Evolutionary conservation across 2,113 vertebrate genomes (phyloP).

Genomic region (Oxyruncus cristatus): DNA sequence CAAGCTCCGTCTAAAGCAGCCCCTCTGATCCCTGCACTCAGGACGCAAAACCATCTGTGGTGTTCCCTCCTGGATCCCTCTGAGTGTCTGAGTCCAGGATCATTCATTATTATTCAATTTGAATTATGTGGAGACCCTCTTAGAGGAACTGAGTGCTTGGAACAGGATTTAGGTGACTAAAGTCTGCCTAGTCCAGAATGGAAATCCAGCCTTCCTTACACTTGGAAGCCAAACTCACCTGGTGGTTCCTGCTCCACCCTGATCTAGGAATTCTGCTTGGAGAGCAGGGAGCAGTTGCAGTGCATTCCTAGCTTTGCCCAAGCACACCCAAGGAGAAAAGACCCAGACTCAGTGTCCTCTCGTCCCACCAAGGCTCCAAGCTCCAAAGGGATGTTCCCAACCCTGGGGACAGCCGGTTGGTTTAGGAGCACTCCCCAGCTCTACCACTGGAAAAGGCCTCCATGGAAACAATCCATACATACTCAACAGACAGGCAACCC

Average conservation of each 20-base stretch:
- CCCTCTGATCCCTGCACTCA: not conserved
- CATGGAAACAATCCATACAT: not conserved
- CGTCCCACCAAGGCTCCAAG: accelerated
- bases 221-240: not conserved
- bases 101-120: not conserved
- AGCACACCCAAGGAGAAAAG: not conserved
- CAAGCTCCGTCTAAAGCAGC: not conserved
- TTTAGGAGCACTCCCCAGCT: not conserved
- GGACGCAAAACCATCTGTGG: not conserved
- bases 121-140: not conserved
- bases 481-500: constrained; percentile 88
- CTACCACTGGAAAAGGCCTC: not conserved
- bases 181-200: not conserved
- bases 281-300: not conserved
- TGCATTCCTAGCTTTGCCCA: not conserved
- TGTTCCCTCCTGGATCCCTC: not conserved
- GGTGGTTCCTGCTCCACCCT: not conserved
- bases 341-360: not conserved
- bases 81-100: not conserved
- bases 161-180: not conserved
- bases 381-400: not conserved
- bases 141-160: not conserved
- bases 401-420: not conserved
- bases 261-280: accelerated
- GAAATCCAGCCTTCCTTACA: not conserved